Evolutionary conservation across 2,888 invertebrate species (phyloP), one percentile per base, ranked within the genome.

Genomic region (Abrostola tripartita): DNA sequence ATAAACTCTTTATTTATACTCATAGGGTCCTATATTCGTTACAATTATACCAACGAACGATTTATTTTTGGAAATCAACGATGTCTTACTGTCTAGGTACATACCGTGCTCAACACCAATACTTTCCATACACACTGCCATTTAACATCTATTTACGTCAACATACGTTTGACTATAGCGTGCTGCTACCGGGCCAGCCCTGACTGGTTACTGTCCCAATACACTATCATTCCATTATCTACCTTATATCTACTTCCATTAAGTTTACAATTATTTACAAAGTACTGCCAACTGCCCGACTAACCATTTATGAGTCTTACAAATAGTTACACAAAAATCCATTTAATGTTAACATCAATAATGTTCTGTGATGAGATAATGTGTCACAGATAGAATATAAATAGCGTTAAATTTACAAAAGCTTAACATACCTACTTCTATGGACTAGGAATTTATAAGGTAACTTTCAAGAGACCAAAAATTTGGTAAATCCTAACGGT

Each of bases 1-100:
- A 93, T 93, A 93, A 93, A 90, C 88, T 93, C 92, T 93, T 90
- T 88, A 81, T 85, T 81, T 90, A 88, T 88, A 86, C 78, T 83
- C 79, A 85, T 88, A 88, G 85, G 85, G 86, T 86, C 81, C 83
- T 90, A 88, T 84, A 81, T 80, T 80, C 81, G 75, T 82, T 75
- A 77, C 77, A 79, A 83, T 74, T 78, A 82, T 65, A 74, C 83
- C 83, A 47, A 88, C 84, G 78, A 85, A 80, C 78, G 76, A 82
- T 85, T 84, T 80, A 81, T 76, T 81, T 84, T 80, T 76, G 62
- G 76, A 82, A 79, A 83, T 78, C 73, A 83, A 80, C 74, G 68
- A 81, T 84, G 80, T 84, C 85, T 79, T 82, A 88, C 76, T 70
- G 35, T 61, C 90, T 92, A 90, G 83, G 88, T 89, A 89, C 92